These are phyloP conservation scores for Tuberolachnus salignus DNA, from an alignment of 2,888 invertebrate species.

Conservation along the genomic window DNA sequence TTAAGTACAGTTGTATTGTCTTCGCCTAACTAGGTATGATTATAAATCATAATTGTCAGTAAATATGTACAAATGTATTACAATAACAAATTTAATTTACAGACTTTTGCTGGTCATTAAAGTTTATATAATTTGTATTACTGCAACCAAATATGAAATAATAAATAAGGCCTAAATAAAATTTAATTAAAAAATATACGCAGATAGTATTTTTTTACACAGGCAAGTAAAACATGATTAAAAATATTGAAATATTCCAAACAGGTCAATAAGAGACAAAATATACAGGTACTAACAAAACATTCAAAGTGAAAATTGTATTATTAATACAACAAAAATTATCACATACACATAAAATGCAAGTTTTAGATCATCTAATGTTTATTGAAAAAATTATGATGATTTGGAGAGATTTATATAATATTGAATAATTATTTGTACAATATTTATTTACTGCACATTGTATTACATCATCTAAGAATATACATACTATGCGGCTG, in stretches of 20 bases:
- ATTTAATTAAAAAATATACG: background rate
- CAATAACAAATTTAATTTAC: constrained; percentile 8
- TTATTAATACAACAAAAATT: constrained; percentile 7
- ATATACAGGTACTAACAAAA: background rate
- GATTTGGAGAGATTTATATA: background rate
- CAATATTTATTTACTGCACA: no score
- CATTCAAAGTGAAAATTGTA: background rate
- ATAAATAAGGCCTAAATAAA: background rate
- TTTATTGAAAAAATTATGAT: background rate
- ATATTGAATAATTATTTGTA: background rate
- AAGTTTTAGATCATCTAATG: background rate
- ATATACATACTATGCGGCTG: background rate
- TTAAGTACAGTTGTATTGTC: constrained; percentile 19
- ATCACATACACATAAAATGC: background rate
- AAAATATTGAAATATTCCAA: constrained; percentile 19
- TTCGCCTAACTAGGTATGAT: background rate
- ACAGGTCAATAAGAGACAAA: constrained; percentile 5
- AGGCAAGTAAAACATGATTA: constrained; percentile 12
- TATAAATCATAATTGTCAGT: background rate
- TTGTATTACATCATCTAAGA: background rate
- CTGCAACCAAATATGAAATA: background rate
- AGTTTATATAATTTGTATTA: background rate
- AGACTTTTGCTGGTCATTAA: background rate
- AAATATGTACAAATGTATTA: background rate
- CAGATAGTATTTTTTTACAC: no score